These are phyloP conservation scores for Nothoprocta perdicaria DNA, from an alignment of 2,113 vertebrate species.

Conservation along the genomic window DNA sequence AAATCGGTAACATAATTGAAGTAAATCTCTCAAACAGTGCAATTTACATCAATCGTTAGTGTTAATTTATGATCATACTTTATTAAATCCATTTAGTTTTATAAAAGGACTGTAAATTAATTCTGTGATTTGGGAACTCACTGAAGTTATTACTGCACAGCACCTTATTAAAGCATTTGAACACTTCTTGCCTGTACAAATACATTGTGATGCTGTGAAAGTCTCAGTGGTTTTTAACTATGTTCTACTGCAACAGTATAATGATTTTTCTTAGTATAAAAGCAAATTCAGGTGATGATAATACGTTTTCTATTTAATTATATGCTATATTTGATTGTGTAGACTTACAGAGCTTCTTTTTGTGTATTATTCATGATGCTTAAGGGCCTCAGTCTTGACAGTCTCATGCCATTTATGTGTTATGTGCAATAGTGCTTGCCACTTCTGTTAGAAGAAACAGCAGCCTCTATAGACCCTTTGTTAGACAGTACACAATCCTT, in stretches of 20 bases:
- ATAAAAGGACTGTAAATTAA: slow-evolving; percentile 60
- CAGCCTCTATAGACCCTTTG: neutral
- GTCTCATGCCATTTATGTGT: neutral
- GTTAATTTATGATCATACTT: slow-evolving; percentile 59
- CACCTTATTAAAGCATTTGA: slow-evolving; percentile 55
- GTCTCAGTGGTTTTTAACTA: slow-evolving; percentile 1
- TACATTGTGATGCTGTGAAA: slow-evolving; percentile 2
- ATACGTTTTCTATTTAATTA: slow-evolving; percentile 38
- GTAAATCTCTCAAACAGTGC: slow-evolving; percentile 44
- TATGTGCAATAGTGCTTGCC: neutral
- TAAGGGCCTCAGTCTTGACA: neutral
- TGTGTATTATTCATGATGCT: neutral
- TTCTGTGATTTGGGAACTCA: slow-evolving; percentile 55
- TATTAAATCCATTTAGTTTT: slow-evolving; percentile 59
- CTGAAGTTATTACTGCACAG: slow-evolving; percentile 53
- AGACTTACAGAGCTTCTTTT: neutral
- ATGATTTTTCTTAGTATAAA: neutral
- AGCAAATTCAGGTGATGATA: slow-evolving; percentile 35
- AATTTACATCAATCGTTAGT: slow-evolving; percentile 41
- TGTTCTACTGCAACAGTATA: neutral
- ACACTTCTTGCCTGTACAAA: slow-evolving; percentile 17
- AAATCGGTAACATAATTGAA: slow-evolving; percentile 14
- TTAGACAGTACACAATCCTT: neutral
- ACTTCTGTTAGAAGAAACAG: neutral
- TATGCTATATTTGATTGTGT: slow-evolving; percentile 20